Conservation (phyloP, 2,113 vertebrate genomes). For the Toxotes jaculatrix region DNA sequence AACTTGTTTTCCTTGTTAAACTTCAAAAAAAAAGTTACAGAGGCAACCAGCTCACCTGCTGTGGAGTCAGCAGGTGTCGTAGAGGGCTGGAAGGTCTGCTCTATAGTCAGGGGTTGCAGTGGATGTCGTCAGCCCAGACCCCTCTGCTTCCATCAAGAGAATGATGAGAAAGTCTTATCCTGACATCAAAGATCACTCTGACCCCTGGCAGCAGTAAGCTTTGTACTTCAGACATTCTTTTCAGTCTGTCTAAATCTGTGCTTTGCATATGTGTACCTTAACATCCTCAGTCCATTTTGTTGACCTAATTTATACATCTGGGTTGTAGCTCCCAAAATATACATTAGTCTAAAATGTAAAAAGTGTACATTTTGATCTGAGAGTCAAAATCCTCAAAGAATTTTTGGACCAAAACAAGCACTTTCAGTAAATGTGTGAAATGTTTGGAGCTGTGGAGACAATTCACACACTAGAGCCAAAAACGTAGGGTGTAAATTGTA, state of each 20-base stretch:
- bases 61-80: background rate
- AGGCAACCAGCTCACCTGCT: background rate
- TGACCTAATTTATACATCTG: background rate
- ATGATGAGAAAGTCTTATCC: slow-evolving; percentile 20
- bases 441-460: background rate
- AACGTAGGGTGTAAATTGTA: background rate
- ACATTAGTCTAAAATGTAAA: background rate
- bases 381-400: background rate
- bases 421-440: background rate
- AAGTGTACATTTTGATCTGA: background rate
- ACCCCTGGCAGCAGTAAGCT: background rate
- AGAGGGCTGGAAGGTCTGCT: background rate
- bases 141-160: slow-evolving; percentile 14
- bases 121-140: slow-evolving; percentile 48
- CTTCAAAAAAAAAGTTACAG: background rate
- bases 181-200: slow-evolving; percentile 45
- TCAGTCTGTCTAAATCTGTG: background rate
- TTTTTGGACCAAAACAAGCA: background rate
- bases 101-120: slow-evolving; percentile 36
- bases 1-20: background rate
- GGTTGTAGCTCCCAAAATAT: background rate
- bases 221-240: slow-evolving; percentile 6
- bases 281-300: background rate
- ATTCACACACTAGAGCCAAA: background rate
- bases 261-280: background rate